Conservation (phyloP, 2,797 vertebrate species). For the Sciaenops ocellatus region DNA sequence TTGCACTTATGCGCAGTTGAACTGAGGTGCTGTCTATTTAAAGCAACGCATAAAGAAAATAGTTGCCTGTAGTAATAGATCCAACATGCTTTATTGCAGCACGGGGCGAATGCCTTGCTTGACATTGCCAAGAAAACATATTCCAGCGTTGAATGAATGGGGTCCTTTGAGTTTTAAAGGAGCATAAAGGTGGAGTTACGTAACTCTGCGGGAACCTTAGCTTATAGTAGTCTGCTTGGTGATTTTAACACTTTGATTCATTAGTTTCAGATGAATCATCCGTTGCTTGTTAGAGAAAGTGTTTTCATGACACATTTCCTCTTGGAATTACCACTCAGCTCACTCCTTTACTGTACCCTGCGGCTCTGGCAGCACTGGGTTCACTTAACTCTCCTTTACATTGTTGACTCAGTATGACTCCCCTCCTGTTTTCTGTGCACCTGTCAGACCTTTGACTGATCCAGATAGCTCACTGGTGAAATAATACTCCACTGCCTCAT, state of each 20-base stretch:
- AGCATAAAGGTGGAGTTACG: slow-evolving; percentile 58
- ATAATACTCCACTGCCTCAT: slow-evolving; percentile 25
- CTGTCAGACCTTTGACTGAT: slow-evolving; percentile 62
- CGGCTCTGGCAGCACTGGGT: slow-evolving; percentile 47
- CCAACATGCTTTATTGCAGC: slow-evolving; percentile 68
- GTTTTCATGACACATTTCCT: slow-evolving; percentile 81
- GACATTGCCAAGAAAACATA: slow-evolving; percentile 58
- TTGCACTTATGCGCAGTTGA: slow-evolving; percentile 42
- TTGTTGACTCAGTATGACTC: slow-evolving; percentile 56
- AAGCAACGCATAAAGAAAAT: slow-evolving; percentile 60
- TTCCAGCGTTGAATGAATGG: slow-evolving; percentile 62
- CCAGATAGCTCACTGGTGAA: slow-evolving; percentile 45
- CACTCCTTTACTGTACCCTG: slow-evolving; percentile 61
- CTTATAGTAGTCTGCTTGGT: slow-evolving; percentile 35
- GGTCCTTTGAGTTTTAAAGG: slow-evolving; percentile 63
- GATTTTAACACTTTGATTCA: slow-evolving; percentile 71
- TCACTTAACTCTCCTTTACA: slow-evolving; percentile 54
- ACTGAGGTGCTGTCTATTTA: slow-evolving; percentile 54
- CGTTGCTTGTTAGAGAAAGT: slow-evolving; percentile 74
- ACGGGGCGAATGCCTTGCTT: slow-evolving; percentile 40
- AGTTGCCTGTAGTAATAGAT: slow-evolving; percentile 41
- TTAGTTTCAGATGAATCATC: slow-evolving; percentile 74
- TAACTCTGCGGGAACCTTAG: slow-evolving; percentile 66
- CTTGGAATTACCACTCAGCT: slow-evolving; percentile 69
- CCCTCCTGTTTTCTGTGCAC: slow-evolving; percentile 60